Percentiles rank a stretch among this genome's conserved stretches.
These are phyloP conservation scores for Myripristis jacobus DNA, from an alignment of 2,797 vertebrate genomes.

Conservation along the genomic window DNA sequence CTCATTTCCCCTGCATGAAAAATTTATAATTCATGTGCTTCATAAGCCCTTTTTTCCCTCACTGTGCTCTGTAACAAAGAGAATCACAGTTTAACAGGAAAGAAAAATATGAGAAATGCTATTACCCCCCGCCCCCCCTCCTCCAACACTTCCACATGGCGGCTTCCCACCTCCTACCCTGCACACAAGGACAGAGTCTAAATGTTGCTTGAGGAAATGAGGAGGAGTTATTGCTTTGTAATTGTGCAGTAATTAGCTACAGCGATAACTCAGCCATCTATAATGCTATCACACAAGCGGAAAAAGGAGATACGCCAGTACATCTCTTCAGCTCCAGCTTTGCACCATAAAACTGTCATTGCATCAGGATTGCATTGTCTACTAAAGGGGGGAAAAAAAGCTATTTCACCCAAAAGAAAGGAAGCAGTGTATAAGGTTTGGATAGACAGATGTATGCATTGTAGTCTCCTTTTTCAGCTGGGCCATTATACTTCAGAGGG, in stretches of 20 bases:
- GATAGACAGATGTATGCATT: background rate
- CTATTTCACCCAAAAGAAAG: background rate
- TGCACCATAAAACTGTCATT: background rate
- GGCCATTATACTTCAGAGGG: constrained; percentile 2
- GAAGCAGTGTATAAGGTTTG: background rate
- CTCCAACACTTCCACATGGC: background rate
- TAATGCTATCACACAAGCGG: background rate
- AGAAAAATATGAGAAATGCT: background rate
- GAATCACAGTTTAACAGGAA: background rate
- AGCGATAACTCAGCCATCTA: background rate
- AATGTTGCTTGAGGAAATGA: background rate
- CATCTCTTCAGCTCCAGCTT: background rate
- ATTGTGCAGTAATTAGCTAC: constrained; percentile 1
- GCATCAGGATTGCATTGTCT: constrained; percentile 2
- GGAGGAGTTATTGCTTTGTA: constrained; percentile 7
- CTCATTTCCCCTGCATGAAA: constrained; percentile 52
- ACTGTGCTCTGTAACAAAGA: background rate
- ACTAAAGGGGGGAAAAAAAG: background rate
- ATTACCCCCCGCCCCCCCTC: constrained; percentile 3
- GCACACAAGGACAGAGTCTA: background rate
- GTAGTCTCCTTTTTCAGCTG: background rate
- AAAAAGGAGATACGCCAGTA: background rate
- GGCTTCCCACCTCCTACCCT: background rate
- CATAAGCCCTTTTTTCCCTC: constrained; percentile 9
- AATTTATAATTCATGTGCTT: constrained; percentile 46